These are phyloP conservation scores for Halichondria panicea DNA, from an alignment of 37 sponge, comb jelly and placozoan genomes.

Conservation along the genomic window DNA sequence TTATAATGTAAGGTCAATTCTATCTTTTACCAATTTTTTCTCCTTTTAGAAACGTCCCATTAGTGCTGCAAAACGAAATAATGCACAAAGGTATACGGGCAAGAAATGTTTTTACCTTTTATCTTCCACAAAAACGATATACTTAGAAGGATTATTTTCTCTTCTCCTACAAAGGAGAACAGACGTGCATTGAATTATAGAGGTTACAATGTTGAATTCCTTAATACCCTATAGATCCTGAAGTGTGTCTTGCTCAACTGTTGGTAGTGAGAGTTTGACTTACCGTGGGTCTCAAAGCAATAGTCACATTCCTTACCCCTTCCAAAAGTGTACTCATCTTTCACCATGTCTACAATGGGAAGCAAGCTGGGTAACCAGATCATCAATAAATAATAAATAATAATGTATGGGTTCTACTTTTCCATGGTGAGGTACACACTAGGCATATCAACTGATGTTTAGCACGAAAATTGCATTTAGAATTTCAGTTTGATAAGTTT, in stretches of 20 bases:
- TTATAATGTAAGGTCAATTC: too few species aligned
- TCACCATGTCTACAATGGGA: conserved; percentile 65
- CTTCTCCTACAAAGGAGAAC: conserved; percentile 43
- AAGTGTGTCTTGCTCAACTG: conserved; percentile 83
- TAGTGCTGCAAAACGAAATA: conserved; percentile 64
- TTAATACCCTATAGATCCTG: conserved; percentile 59
- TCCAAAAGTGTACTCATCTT: conserved; percentile 89
- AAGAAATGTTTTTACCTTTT: conserved; percentile 38
- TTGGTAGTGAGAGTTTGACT: conserved; percentile 48
- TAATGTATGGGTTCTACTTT: too few species aligned
- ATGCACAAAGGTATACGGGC: too few species aligned
- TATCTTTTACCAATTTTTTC: conserved; percentile 89
- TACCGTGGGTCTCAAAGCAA: conserved; percentile 43
- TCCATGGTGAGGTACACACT: too few species aligned
- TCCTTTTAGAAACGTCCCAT: conserved; percentile 94
- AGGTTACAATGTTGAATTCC: not conserved
- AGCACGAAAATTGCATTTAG: too few species aligned
- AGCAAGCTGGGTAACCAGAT: too few species aligned
- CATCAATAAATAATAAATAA: too few species aligned
- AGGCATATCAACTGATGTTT: too few species aligned
- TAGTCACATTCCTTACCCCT: conserved; percentile 72
- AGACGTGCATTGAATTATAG: too few species aligned
- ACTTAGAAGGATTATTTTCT: conserved; percentile 34
- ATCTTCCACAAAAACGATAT: conserved; percentile 55
- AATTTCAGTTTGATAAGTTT: too few species aligned